Evolutionary conservation across 2,888 invertebrate species (phyloP).

Genomic region (Allophyes oxyacanthae): DNA sequence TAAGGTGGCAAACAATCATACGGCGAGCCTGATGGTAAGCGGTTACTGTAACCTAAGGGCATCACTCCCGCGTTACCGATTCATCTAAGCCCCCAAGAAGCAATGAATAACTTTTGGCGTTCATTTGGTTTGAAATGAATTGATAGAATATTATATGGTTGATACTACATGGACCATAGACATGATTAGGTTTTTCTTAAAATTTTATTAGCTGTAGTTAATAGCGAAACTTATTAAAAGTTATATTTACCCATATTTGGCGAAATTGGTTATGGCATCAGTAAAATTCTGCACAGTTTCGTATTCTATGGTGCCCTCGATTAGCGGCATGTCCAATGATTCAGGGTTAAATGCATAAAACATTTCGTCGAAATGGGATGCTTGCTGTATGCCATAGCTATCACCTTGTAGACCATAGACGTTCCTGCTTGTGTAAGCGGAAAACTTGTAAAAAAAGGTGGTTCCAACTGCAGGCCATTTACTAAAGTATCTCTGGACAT

Average conservation of each 20-base stretch:
- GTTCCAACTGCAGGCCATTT: conserved; percentile 40
- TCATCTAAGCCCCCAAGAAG: too few relatives aligned
- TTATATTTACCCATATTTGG: conserved; percentile 71
- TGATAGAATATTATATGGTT: too few relatives aligned
- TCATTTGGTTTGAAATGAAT: too few relatives aligned
- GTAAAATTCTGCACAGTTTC: conserved; percentile 65
- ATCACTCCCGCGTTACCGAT: too few relatives aligned
- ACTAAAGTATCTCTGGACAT: conserved; percentile 54
- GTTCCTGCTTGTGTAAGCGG: conserved; percentile 63
- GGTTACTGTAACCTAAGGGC: too few relatives aligned
- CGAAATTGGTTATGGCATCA: conserved; percentile 70
- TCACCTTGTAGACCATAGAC: conserved; percentile 54
- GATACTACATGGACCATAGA: too few relatives aligned
- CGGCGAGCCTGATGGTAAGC: too few relatives aligned
- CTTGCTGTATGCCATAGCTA: conserved; percentile 58
- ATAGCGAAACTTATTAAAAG: too few relatives aligned
- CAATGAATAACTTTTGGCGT: too few relatives aligned
- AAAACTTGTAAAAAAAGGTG: conserved; percentile 62
- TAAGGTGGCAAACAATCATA: too few relatives aligned
- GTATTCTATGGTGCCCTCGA: conserved; percentile 60
- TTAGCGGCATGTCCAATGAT: conserved; percentile 53
- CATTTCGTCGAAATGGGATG: conserved; percentile 67
- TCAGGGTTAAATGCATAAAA: conserved; percentile 63
- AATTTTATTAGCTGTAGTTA: too few relatives aligned
- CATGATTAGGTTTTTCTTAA: too few relatives aligned